Percentiles rank a stretch among this genome's conserved stretches.
These are phyloP conservation scores for Labeo rohita DNA, from an alignment of 2,113 vertebrate species.

Conservation along the genomic window DNA sequence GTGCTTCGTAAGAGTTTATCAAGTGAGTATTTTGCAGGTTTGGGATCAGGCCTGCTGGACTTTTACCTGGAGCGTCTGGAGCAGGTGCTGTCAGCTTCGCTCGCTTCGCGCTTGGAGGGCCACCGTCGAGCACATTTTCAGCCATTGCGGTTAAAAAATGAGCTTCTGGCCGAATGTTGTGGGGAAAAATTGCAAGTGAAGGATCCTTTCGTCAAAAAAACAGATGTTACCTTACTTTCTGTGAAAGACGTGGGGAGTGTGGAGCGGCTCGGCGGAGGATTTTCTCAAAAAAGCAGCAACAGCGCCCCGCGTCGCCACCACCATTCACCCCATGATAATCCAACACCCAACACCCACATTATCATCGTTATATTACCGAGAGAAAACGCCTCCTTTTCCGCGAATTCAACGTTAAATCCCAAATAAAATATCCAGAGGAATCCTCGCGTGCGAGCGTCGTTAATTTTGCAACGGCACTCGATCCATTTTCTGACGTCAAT, in stretches of 20 bases:
- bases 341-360: constrained; percentile 84
- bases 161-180: constrained; percentile 44
- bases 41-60: constrained; percentile 18
- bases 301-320: constrained; percentile 87
- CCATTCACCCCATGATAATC: constrained; percentile 87
- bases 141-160: constrained; percentile 77
- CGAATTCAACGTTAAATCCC: constrained; percentile 53
- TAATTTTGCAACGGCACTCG: constrained; percentile 71
- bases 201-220: constrained; percentile 45
- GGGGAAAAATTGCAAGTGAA: constrained; percentile 15
- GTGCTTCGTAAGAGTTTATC: neutral
- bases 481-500: constrained; percentile 78
- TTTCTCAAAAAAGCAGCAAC: constrained; percentile 85
- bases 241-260: constrained; percentile 14
- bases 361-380: constrained; percentile 73
- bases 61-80: constrained; percentile 92
- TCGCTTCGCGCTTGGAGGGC: constrained; percentile 93
- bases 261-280: constrained; percentile 39
- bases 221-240: constrained; percentile 35
- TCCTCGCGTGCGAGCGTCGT: constrained; percentile 61
- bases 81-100: constrained; percentile 94
- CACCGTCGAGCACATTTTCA: constrained; percentile 93
- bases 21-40: neutral
- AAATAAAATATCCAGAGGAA: constrained; percentile 55
- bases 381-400: constrained; percentile 70